phyloP scores from a whole-genome alignment of 1,140 invertebrate genomes.

The Hormaphis cornu region DNA sequence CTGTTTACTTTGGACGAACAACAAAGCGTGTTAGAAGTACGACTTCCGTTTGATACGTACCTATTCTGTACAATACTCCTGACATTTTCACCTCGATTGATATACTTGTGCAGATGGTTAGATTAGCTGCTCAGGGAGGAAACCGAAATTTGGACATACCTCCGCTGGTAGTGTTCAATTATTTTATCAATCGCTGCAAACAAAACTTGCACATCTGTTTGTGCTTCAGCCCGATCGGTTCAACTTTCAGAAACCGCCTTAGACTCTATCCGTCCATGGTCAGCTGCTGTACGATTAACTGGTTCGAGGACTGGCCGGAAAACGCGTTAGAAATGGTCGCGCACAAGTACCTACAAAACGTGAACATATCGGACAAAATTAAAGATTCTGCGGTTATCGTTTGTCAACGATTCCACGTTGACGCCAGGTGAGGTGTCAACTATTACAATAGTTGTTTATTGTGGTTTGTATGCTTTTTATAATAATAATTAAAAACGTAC shows the following conservation, averaged over 20 bases:
- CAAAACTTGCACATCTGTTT: constrained; percentile 80
- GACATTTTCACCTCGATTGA: background rate
- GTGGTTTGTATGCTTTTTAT: too few species aligned
- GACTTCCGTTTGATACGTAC: background rate
- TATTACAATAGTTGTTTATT: too few species aligned
- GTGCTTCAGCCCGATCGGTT: constrained; percentile 83
- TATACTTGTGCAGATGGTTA: constrained; percentile 45
- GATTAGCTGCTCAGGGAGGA: constrained; percentile 64
- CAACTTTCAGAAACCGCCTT: constrained; percentile 67
- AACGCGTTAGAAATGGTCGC: constrained; percentile 87
- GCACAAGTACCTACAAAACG: constrained; percentile 63
- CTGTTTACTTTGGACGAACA: constrained; percentile 78
- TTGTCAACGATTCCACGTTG: constrained; percentile 81
- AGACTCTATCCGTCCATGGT: constrained; percentile 82
- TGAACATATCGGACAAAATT: constrained; percentile 61
- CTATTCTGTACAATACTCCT: background rate
- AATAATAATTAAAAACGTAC: too few species aligned
- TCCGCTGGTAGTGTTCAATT: constrained; percentile 66
- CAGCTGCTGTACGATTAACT: constrained; percentile 91
- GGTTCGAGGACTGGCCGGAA: constrained; percentile 87
- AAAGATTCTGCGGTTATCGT: constrained; percentile 60
- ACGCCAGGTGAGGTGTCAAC: constrained; percentile 47
- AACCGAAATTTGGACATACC: constrained; percentile 72
- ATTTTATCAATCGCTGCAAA: constrained; percentile 73
- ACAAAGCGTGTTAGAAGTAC: constrained; percentile 71